Percentiles rank a stretch among this genome's conserved stretches.
Evolutionary conservation across 2,113 vertebrate genomes (phyloP).

Genomic region (Odocoileus virginianus): DNA sequence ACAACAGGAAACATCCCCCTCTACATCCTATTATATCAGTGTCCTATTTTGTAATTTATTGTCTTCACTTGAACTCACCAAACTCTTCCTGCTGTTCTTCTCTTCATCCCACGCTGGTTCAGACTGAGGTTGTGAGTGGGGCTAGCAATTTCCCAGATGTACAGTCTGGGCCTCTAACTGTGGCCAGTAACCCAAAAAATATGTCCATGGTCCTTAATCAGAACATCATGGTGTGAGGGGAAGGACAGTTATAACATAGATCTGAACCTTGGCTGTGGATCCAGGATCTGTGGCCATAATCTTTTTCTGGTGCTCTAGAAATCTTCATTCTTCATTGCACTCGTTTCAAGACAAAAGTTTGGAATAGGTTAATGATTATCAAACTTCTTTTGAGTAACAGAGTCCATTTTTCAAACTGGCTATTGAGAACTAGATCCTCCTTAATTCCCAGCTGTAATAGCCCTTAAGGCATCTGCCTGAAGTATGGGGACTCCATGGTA

Average conservation of each 20-base stretch:
- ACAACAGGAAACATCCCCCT: conserved; percentile 27
- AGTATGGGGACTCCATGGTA: not conserved
- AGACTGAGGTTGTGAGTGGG: not conserved
- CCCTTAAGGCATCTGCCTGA: not conserved
- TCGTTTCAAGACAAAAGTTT: conserved; percentile 14
- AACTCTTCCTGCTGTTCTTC: not conserved
- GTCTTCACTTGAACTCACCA: not conserved
- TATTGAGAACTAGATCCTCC: not conserved
- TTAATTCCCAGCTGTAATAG: not conserved
- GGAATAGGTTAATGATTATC: not conserved
- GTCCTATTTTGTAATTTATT: conserved; percentile 3
- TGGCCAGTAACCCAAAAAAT: not conserved
- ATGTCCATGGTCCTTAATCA: not conserved
- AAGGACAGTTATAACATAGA: not conserved
- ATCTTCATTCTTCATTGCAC: not conserved
- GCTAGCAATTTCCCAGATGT: not conserved
- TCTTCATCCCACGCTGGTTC: not conserved
- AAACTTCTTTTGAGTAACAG: not conserved
- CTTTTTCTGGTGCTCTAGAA: not conserved
- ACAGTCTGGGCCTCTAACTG: not conserved
- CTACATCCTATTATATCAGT: not conserved
- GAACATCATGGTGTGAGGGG: not conserved
- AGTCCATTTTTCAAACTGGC: not conserved
- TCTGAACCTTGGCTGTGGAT: not conserved
- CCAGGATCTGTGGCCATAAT: not conserved